Conservation (phyloP, 2,797 vertebrate genomes). For the Parotocinclus haroldoi region DNA sequence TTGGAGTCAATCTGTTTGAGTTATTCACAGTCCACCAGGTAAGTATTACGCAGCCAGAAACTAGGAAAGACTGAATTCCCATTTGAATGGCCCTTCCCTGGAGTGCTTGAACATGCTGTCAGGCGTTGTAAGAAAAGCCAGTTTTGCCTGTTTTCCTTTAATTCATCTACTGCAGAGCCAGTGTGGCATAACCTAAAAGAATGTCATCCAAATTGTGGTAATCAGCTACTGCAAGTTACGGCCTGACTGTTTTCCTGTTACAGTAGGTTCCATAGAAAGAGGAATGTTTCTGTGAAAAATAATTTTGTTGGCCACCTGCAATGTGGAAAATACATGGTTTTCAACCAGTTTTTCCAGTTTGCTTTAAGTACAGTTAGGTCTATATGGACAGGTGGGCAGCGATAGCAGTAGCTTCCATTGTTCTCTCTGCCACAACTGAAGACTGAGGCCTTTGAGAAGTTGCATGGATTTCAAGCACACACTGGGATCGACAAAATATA, state of each 20-base stretch:
- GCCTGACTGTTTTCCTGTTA: constrained; percentile 52
- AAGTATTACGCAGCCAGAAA: neutral
- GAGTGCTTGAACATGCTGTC: constrained; percentile 42
- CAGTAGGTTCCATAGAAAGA: constrained; percentile 42
- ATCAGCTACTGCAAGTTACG: constrained; percentile 50
- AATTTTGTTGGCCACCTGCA: constrained; percentile 30
- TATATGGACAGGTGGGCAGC: too few species aligned
- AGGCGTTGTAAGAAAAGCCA: constrained; percentile 49
- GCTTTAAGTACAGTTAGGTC: too few species aligned
- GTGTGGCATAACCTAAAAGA: constrained; percentile 52
- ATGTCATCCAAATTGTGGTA: constrained; percentile 48
- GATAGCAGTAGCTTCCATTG: too few species aligned
- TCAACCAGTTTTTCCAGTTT: too few species aligned
- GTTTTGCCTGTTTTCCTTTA: constrained; percentile 54
- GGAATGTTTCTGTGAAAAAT: constrained; percentile 48
- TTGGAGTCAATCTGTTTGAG: too few species aligned
- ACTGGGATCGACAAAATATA: too few species aligned
- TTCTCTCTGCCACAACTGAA: too few species aligned
- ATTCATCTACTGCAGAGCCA: constrained; percentile 42
- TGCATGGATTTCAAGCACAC: too few species aligned
- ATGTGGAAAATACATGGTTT: constrained; percentile 15
- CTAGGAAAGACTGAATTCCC: constrained; percentile 20
- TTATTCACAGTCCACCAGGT: neutral
- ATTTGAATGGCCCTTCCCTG: constrained; percentile 44
- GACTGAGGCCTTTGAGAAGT: too few species aligned